A percentile compares a stretch with the other conserved stretches of the same genome.
These are phyloP conservation scores for Nibea coibor DNA, from an alignment of 2,113 vertebrate genomes.

Conservation along the genomic window DNA sequence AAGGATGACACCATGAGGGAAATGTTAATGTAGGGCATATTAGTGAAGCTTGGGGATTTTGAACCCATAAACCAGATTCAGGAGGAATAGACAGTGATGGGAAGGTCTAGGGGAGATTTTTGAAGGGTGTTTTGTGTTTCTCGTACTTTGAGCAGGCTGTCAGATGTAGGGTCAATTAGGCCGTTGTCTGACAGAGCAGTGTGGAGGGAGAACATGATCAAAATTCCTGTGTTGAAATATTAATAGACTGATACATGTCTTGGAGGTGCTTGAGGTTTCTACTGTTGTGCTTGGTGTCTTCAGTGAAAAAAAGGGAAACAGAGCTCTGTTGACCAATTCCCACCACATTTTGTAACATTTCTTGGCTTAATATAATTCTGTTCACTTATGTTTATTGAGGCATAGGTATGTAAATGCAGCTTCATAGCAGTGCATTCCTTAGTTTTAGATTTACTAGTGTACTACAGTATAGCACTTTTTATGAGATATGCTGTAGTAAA, in stretches of 20 bases:
- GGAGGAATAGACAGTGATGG: not conserved
- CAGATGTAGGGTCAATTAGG: slow-evolving; percentile 41
- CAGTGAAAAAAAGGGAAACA: not conserved
- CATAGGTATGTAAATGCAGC: not conserved
- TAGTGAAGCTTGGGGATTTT: slow-evolving; percentile 32
- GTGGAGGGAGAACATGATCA: slow-evolving; percentile 25
- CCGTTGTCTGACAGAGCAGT: slow-evolving; percentile 12
- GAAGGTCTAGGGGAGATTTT: not conserved
- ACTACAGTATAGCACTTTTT: not conserved
- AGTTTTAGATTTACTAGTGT: not conserved
- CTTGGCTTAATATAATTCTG: not conserved
- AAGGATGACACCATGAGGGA: slow-evolving; percentile 5
- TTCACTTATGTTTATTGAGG: not conserved
- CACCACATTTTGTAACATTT: not conserved
- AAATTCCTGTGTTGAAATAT: slow-evolving; percentile 39
- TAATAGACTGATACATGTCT: slow-evolving; percentile 31
- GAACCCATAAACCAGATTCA: slow-evolving; percentile 24
- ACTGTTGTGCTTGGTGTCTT: not conserved
- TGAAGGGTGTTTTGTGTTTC: slow-evolving; percentile 9
- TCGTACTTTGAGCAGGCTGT: slow-evolving; percentile 5
- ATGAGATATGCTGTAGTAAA: not conserved
- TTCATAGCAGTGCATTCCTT: not conserved
- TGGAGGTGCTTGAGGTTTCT: not conserved
- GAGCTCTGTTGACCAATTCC: not conserved
- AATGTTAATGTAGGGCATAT: slow-evolving; percentile 36